Evolutionary conservation across 1,140 invertebrate genomes (phyloP).

Genomic region (Dendroctonus ponderosae): DNA sequence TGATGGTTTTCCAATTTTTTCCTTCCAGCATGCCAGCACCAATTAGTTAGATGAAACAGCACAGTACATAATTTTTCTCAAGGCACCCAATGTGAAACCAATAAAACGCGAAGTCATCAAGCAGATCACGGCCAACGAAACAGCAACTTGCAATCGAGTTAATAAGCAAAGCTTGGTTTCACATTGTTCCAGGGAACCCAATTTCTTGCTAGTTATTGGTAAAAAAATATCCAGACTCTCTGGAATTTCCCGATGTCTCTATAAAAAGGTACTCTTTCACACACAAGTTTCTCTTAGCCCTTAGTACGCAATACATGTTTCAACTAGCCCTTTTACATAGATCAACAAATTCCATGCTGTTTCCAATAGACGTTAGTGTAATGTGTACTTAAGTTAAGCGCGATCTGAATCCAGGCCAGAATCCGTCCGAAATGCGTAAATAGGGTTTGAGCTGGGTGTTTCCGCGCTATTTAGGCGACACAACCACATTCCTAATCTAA

Average conservation of each 20-base stretch:
- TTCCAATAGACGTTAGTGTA: too few relatives aligned
- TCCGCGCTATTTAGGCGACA: conserved; percentile 35
- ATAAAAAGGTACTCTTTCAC: conserved; percentile 21
- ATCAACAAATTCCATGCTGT: too few relatives aligned
- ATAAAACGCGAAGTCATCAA: too few relatives aligned
- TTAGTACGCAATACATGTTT: conserved; percentile 14
- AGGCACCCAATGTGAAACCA: too few relatives aligned
- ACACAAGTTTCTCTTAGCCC: conserved; percentile 18
- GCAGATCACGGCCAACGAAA: neutral
- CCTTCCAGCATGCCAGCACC: conserved; percentile 48
- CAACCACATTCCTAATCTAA: conserved; percentile 4
- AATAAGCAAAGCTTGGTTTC: too few relatives aligned
- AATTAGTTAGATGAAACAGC: conserved; percentile 46
- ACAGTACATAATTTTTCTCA: conserved; percentile 43
- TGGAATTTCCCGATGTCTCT: conserved; percentile 32
- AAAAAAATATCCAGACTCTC: conserved; percentile 9
- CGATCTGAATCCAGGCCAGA: neutral
- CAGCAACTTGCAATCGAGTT: too few relatives aligned
- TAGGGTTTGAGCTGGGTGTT: conserved; percentile 54
- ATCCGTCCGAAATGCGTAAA: neutral
- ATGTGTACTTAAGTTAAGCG: neutral
- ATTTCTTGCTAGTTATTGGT: too few relatives aligned
- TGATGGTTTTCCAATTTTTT: conserved; percentile 15
- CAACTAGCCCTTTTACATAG: conserved; percentile 1
- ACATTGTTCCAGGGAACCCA: too few relatives aligned